phyloP scores from a whole-genome alignment of 2,797 vertebrate species.

The Threskiornis aethiopicus region DNA sequence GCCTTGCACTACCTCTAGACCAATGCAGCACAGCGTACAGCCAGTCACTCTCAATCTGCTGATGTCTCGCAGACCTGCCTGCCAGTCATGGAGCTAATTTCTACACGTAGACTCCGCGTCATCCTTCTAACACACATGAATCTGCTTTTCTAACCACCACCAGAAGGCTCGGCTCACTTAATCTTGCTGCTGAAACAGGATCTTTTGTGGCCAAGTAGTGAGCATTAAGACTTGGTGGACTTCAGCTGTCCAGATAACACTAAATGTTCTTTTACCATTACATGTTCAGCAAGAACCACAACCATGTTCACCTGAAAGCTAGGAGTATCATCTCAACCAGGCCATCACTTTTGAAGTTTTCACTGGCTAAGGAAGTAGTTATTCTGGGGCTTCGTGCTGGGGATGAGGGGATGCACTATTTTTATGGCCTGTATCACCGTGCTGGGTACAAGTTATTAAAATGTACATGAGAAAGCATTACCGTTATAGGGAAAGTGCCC shows the following conservation, averaged over 20 bases:
- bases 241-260: fast-evolving
- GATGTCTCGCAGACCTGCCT: neutral
- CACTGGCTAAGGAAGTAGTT: neutral
- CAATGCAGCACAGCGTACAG: neutral
- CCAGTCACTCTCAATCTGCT: neutral
- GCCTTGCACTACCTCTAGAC: neutral
- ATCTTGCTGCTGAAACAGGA: neutral
- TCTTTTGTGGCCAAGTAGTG: neutral
- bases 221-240: neutral
- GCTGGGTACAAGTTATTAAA: neutral
- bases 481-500: neutral
- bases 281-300: neutral
- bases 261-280: neutral
- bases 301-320: neutral
- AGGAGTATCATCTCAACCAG: neutral
- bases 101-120: neutral
- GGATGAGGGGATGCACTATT: too few relatives aligned
- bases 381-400: neutral
- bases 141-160: neutral
- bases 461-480: neutral
- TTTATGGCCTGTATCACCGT: fast-evolving
- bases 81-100: neutral
- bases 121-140: neutral
- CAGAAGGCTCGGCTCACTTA: neutral
- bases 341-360: neutral